A percentile compares a stretch with the other conserved stretches of the same genome.
phyloP scores from a whole-genome alignment of 2,797 vertebrate species.

The Pseudomugil gertrudae region DNA sequence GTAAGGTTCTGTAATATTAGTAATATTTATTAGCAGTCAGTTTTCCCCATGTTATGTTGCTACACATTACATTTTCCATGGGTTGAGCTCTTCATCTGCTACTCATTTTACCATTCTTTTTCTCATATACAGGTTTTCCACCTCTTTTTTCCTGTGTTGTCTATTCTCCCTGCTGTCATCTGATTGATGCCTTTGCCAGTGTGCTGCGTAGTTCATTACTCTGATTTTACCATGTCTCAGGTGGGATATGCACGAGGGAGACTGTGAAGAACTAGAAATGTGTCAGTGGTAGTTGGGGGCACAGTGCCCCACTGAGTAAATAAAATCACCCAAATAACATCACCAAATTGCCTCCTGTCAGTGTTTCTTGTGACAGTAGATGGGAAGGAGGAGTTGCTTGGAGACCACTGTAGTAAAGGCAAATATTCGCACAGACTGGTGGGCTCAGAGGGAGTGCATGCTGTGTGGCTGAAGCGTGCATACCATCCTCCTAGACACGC shows the following conservation, averaged over 20 bases:
- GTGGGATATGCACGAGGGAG: conserved; percentile 75
- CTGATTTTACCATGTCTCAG: conserved; percentile 81
- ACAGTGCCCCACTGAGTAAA: conserved; percentile 67
- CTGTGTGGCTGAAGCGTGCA: conserved; percentile 15
- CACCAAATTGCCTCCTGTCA: conserved; percentile 74
- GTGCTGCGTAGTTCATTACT: conserved; percentile 82
- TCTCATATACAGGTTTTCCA: conserved; percentile 14
- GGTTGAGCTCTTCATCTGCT: conserved; percentile 16
- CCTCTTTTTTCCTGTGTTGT: conserved; percentile 52
- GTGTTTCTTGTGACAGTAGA: conserved; percentile 29
- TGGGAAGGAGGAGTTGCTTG: conserved; percentile 24
- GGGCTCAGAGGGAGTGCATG: conserved; percentile 28
- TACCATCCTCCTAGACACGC: conserved; percentile 35
- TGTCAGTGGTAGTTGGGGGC: conserved; percentile 71
- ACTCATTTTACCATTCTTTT: conserved; percentile 22
- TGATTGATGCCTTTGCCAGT: conserved; percentile 77
- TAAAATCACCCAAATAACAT: conserved; percentile 79
- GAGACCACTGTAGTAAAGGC: conserved; percentile 44
- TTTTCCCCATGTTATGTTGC: conserved; percentile 34
- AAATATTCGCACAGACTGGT: conserved; percentile 36
- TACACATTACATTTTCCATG: conserved; percentile 34
- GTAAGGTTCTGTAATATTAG: conserved; percentile 48
- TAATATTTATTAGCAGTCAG: conserved; percentile 44
- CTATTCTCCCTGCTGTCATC: conserved; percentile 54
- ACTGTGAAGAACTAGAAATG: conserved; percentile 75